phyloP scores from a whole-genome alignment of 2,888 invertebrate species.

The Callyntrura guangdongensis region DNA sequence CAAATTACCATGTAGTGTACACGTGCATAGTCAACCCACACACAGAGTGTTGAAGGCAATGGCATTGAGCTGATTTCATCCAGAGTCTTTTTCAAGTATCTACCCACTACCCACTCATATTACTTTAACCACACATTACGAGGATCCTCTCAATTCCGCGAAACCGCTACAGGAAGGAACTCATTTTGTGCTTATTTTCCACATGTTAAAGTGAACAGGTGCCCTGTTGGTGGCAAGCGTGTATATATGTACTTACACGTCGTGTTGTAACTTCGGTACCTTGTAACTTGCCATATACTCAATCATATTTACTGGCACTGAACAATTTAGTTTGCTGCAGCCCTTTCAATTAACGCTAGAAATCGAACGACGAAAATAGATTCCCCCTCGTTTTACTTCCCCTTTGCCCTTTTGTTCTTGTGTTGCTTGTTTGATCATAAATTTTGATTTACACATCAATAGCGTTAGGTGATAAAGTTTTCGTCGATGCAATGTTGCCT shows the following conservation, averaged over 20 bases:
- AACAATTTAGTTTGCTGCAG: not conserved
- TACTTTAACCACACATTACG: not conserved
- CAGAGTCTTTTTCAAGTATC: not conserved
- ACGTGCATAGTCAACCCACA: not conserved
- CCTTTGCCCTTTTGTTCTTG: not conserved
- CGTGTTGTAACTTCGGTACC: too few relatives aligned
- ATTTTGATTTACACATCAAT: not conserved
- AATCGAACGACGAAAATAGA: not conserved
- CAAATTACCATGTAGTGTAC: constrained; percentile 15
- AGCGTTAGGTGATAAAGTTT: constrained; percentile 7
- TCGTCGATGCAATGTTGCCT: not conserved
- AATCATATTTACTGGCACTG: not conserved
- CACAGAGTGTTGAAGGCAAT: not conserved
- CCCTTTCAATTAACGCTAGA: constrained; percentile 14
- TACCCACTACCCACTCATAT: not conserved
- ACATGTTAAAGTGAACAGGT: too few relatives aligned
- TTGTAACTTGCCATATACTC: not conserved
- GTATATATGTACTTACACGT: too few relatives aligned
- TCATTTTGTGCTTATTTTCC: not conserved
- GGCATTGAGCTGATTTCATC: not conserved
- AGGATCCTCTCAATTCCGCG: not conserved
- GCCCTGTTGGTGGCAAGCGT: too few relatives aligned
- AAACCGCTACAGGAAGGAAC: not conserved
- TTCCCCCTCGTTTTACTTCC: not conserved
- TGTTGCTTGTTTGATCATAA: not conserved